Base-by-base conservation (phyloP, 2,113 vertebrate genomes). In the Misgurnus mizolepis region DNA sequence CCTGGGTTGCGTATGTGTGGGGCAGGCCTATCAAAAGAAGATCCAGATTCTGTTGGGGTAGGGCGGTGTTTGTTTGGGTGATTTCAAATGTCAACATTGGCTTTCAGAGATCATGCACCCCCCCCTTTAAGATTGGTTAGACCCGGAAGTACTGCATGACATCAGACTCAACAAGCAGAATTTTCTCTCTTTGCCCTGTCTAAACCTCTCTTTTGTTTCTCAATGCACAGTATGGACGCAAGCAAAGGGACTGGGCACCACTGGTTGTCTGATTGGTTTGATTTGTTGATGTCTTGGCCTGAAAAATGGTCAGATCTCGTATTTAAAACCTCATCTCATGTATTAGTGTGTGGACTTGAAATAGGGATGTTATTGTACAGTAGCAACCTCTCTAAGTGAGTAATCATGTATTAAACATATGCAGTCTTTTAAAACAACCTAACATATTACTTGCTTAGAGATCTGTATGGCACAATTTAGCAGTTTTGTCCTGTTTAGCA, bases 241-340 rank as follows among this genome's bases (percentile, higher is more conserved):
- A n/a, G 9, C 22, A 34, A 0, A 94, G 93, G 4, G 91, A 96
- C 8, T 97, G 96, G 96, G 91, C 91, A 0, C 86, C 93, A 0
- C 73, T 88, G 9, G 93, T 95, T 11, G 80, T 80, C 34, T 94
- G 85, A 90, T 50, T 4, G 27, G 27, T 34, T 34, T 3, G 65
- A 53, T 60, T 4, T 11, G 2, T 84, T 75, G 84, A 88, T 84
- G 79, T 4, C 62, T 53, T 85, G 40, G 41, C 84, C 64, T 81
- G 27, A 18, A 86, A 74, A 67, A 76, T 64, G 79, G 75, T 56
- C 67, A 50, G 73, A 43, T 64, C 47, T 75, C 58, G 49, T 61
- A 40, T 75, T 27, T 77, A 64, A 53, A 76, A 53, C 61, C 45
- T 64, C 61, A 66, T 65, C 47, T 77, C 47, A 77, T 4, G 39